These are phyloP conservation scores for Aleadryas rufinucha DNA, from an alignment of 2,113 vertebrate genomes.

Conservation along the genomic window DNA sequence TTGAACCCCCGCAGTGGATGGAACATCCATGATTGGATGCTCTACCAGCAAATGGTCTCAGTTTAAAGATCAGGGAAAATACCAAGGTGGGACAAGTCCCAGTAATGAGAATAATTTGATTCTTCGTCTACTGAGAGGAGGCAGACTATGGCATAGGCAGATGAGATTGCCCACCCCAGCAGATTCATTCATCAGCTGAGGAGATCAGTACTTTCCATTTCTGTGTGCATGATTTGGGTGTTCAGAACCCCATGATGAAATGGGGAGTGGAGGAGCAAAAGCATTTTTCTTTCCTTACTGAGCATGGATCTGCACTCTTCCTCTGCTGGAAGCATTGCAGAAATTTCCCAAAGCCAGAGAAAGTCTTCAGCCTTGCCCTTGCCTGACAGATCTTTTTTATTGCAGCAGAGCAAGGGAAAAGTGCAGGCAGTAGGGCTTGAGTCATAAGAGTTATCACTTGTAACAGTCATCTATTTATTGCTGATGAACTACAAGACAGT, in stretches of 20 bases:
- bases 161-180: background rate
- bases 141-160: background rate
- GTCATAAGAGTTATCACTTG: background rate
- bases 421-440: background rate
- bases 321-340: background rate
- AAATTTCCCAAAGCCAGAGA: background rate
- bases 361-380: background rate
- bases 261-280: background rate
- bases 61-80: background rate
- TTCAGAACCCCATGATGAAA: background rate
- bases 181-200: background rate
- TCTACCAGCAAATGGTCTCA: background rate
- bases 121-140: background rate
- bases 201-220: background rate
- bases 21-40: background rate
- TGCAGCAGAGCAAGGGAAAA: background rate
- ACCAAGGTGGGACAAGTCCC: background rate
- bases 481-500: background rate
- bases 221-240: background rate
- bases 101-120: background rate
- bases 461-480: background rate
- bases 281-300: background rate
- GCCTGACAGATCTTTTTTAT: background rate
- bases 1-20: rapidly evolving
- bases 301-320: background rate